A percentile compares a stretch with the other conserved stretches of the same genome.
Conservation (phyloP, 2,888 invertebrate genomes). For the Torymus aiolomorphi region DNA sequence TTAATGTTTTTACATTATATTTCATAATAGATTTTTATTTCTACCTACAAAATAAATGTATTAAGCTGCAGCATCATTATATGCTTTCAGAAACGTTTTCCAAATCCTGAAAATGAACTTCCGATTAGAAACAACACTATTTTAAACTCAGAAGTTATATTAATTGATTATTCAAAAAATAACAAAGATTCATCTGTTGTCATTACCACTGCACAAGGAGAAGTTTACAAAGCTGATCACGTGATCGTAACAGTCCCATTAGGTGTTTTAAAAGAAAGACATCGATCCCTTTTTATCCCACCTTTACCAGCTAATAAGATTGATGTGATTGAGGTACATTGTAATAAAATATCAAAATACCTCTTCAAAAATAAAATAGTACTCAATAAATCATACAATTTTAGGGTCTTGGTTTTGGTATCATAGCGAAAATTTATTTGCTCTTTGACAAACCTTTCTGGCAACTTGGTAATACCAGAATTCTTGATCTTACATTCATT, state of each 20-base stretch:
- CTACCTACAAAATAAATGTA: too few species aligned
- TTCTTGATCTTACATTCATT: slow-evolving; percentile 62
- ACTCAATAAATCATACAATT: background rate
- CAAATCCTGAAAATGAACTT: slow-evolving; percentile 67
- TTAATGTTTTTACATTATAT: background rate
- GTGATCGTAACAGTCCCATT: slow-evolving; percentile 83
- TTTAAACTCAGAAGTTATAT: slow-evolving; percentile 65
- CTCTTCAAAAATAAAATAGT: too few species aligned
- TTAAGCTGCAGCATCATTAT: background rate
- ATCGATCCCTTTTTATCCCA: slow-evolving; percentile 78
- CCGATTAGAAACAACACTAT: slow-evolving; percentile 67
- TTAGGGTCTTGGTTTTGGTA: slow-evolving; percentile 78
- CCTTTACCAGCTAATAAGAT: slow-evolving; percentile 78
- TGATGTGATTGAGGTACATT: slow-evolving; percentile 76
- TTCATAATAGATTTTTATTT: too few species aligned
- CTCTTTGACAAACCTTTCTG: slow-evolving; percentile 82
- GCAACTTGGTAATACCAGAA: slow-evolving; percentile 64
- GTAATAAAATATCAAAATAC: slow-evolving; percentile 11
- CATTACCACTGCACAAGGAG: slow-evolving; percentile 77
- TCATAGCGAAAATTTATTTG: slow-evolving; percentile 82
- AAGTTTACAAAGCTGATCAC: slow-evolving; percentile 78
- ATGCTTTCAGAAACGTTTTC: slow-evolving; percentile 51
- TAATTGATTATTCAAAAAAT: slow-evolving; percentile 62
- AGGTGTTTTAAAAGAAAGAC: slow-evolving; percentile 82
- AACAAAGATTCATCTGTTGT: slow-evolving; percentile 50